Evolutionary conservation across 2,797 vertebrate genomes (phyloP), one percentile per base, ranked within the genome.

Genomic region (Lepidocolaptes lacrymiger): DNA sequence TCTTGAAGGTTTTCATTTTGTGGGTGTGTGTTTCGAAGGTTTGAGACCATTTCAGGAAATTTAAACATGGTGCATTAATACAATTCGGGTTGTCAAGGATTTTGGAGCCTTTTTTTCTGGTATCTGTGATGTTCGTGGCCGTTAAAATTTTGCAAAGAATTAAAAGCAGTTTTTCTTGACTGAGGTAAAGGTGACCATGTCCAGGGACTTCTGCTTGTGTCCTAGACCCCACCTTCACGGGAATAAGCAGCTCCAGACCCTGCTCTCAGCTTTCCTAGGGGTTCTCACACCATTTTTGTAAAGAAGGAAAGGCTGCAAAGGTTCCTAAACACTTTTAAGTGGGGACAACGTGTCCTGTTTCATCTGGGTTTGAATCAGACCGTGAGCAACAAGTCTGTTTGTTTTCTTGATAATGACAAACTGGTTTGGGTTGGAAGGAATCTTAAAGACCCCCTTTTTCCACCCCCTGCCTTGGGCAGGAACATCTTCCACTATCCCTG

Each of bases 71-170:
- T 2, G 1, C 18, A 7, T 34, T 49, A 27, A 49, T 7, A 32
- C 1, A 55, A 3, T 7, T 26, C 41, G 9, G 0, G 1, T 49
- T 72, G 7, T 21, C 39, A 37, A 30, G 28, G 14, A 17, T n/a
- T 73, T 79, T 41, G 8, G 10, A 51, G 68, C 17, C 4, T 27
- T 73, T 63, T 43, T 7, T n/a, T 24, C 9, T 41, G 46, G 3
- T 56, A 27, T 16, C 20, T 37, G 0, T 43, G 20, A n/a, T 2
- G 0, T 14, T 56, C 0, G 0, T 36, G 24, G 6, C 56, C 5
- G 2, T 19, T 19, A 69, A 26, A 1, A 3, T 59, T 63, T 84
- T 39, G 9, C 9, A 7, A 30, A 80, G 43, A 36, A n/a, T 7
- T 27, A 48, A 46, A 44, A 59, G 32, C 11, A 71, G 9, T 5